Percentiles rank a stretch among this genome's conserved stretches.
Evolutionary conservation across 2,113 vertebrate genomes (phyloP).

Genomic region (Saguinus imperator): DNA sequence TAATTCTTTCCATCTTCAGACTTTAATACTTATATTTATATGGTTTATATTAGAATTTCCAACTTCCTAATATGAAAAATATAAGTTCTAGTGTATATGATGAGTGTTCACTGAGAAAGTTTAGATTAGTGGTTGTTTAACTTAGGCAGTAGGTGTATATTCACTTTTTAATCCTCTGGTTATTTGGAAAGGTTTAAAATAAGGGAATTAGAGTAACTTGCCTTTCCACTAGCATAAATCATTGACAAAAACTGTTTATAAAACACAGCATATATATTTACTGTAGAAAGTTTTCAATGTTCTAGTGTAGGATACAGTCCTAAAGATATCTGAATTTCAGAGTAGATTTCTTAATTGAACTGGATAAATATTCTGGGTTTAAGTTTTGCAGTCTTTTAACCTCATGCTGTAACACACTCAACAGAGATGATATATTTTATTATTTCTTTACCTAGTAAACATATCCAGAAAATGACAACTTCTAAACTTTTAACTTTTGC

Average conservation of each 20-base stretch:
- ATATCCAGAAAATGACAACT: background rate
- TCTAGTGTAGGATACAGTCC: background rate
- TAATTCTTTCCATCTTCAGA: background rate
- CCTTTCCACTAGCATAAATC: background rate
- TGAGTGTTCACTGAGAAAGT: background rate
- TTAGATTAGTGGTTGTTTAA: background rate
- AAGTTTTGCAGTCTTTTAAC: background rate
- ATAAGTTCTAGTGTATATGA: background rate
- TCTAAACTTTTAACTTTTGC: background rate
- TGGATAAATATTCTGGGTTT: background rate
- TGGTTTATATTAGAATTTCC: background rate
- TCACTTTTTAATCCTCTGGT: background rate
- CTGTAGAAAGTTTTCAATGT: background rate
- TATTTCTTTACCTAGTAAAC: slow-evolving; percentile 1
- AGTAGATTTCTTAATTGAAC: background rate
- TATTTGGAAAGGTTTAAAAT: background rate
- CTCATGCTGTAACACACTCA: background rate
- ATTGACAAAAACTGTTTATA: background rate
- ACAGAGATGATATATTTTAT: background rate
- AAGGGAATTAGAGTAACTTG: background rate
- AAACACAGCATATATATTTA: background rate
- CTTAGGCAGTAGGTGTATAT: background rate
- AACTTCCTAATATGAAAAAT: background rate
- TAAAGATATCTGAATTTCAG: background rate
- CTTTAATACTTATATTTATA: background rate